Percentiles rank a stretch among this genome's conserved stretches.
phyloP scores from a whole-genome alignment of 2,888 invertebrate species.

The Tetragnatha montana region DNA sequence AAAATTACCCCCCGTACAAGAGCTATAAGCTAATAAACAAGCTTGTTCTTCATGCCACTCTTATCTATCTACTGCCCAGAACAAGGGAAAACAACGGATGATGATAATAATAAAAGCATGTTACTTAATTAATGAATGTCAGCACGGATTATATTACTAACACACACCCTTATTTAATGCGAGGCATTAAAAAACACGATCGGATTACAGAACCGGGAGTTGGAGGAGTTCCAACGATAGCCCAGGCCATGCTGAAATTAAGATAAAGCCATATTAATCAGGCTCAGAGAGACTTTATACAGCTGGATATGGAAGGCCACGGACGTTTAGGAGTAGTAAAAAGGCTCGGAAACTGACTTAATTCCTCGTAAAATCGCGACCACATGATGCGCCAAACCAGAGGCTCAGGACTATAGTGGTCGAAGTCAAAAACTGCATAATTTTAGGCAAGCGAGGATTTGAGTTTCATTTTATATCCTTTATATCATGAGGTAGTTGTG shows the following conservation, averaged over 20 bases:
- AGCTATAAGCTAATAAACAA: not conserved
- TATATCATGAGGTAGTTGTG: too few species aligned
- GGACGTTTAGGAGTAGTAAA: not conserved
- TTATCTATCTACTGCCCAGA: not conserved
- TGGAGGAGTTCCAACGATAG: not conserved
- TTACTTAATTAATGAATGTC: conserved; percentile 1
- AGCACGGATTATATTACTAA: conserved; percentile 1
- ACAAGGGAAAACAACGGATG: not conserved
- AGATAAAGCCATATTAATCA: not conserved
- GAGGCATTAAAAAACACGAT: not conserved
- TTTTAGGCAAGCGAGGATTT: too few species aligned
- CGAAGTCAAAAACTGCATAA: too few species aligned
- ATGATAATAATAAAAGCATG: not conserved
- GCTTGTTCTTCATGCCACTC: not conserved
- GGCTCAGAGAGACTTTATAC: not conserved
- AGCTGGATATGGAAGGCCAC: not conserved
- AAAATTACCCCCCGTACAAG: not conserved
- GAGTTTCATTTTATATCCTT: too few species aligned
- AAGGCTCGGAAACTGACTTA: not conserved
- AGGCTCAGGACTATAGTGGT: not conserved
- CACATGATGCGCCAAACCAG: conserved; percentile 3
- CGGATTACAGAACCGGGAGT: not conserved
- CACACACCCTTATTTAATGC: not conserved
- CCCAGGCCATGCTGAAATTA: not conserved
- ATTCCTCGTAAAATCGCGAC: not conserved